Base-by-base conservation (phyloP, 2,888 invertebrate species). In the Dryadula phaetusa region DNA sequence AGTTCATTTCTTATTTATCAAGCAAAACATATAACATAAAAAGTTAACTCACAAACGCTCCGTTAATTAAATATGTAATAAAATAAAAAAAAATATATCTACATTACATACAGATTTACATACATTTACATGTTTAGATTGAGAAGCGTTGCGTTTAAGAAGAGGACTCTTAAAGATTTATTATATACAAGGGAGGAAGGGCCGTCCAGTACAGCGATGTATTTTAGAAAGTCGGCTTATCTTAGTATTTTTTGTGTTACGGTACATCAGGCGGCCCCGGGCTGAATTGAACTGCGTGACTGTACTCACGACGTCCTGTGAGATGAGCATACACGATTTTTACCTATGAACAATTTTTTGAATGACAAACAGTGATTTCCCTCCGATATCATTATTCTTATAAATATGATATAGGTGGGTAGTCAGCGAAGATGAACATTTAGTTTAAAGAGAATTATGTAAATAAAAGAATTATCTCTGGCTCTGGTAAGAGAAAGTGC, bases 141-240 rank as follows among this genome's bases (percentile, higher is more conserved):
- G 88, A 80, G 84, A 74, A 78, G 74, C 84, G 72, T 77, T 82
- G 83, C 71, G 64, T 76, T 76, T 79, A 76, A 82, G 81, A 81
- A 82, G 84, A 84, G 86, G 85, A 84, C 87, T 86, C 81, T 82
- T 89, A 83, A 89, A 92, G 91, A 92, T 92, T 92, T 92, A 92
- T 92, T 91, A 89, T 86, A 82, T 87, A 90, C 85, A 87, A 85
- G 89, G 86, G 88, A 87, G 84, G 84, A 83, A 84, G 85, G 84
- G 77, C 82, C 82, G 84, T 77, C 81, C 80, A 52, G 81, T 85
- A 82, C 84, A 81, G 84, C 80, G 80, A 84, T 83, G 85, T 89
- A 84, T 90, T 90, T 90, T 92, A 91, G 90, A 92, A 90, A 90
- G 91, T 87, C 85, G 89, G 87, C 86, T 89, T 91, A 90, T 90